phyloP scores from a whole-genome alignment of 1,140 invertebrate species.

The Bombyx mandarina region DNA sequence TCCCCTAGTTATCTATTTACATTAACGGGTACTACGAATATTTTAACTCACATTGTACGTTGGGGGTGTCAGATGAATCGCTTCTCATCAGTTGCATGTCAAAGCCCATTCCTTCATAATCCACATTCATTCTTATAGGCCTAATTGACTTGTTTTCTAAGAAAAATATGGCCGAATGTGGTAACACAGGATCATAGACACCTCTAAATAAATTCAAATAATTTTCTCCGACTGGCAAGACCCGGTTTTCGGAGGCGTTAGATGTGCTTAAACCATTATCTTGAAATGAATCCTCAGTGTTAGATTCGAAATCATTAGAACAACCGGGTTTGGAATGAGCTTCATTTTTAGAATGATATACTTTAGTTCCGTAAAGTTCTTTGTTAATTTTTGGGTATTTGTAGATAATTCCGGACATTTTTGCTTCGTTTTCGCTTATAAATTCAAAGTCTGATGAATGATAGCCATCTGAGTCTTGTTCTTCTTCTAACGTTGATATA shows the following conservation, averaged over 20 bases:
- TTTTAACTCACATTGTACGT: constrained; percentile 17
- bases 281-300: background rate
- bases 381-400: background rate
- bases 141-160: constrained; percentile 31
- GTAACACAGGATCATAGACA: constrained; percentile 8
- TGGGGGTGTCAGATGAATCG: constrained; percentile 1
- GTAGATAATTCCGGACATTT: constrained; percentile 13
- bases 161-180: constrained; percentile 9
- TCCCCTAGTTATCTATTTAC: too few species aligned
- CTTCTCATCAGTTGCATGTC: constrained; percentile 14
- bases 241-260: constrained; percentile 8
- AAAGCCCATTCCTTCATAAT: constrained; percentile 23
- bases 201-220: constrained; percentile 33
- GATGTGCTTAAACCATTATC: background rate
- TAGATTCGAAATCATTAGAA: background rate
- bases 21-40: too few species aligned
- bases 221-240: constrained; percentile 28
- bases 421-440: constrained; percentile 38
- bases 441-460: constrained; percentile 50
- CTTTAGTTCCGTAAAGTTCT: background rate
- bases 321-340: background rate
- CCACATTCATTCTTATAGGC: constrained; percentile 18
- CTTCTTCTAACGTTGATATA: constrained; percentile 7
- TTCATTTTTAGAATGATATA: background rate
- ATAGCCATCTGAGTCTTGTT: constrained; percentile 15